phyloP scores from a whole-genome alignment of 2,888 invertebrate genomes.

The Chaitophorus viminalis region DNA sequence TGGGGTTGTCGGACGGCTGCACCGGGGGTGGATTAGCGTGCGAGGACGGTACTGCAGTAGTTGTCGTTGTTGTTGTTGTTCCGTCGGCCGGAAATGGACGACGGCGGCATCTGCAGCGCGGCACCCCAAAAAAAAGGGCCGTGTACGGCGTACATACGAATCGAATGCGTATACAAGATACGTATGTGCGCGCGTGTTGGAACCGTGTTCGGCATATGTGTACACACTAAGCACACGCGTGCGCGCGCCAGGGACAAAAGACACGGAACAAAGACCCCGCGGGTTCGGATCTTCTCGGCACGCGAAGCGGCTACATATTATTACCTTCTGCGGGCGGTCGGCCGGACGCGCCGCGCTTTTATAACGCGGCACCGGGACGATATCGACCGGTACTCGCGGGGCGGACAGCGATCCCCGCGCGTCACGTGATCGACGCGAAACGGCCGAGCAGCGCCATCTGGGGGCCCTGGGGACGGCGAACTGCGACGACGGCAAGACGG shows the following conservation, averaged over 20 bases:
- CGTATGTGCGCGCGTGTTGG: too few species aligned
- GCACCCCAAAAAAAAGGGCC: not conserved
- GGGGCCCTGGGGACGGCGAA: not conserved
- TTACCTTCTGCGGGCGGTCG: constrained; percentile 4
- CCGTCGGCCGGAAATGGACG: not conserved
- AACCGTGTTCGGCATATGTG: too few species aligned
- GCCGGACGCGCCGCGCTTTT: constrained; percentile 22
- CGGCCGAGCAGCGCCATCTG: not conserved
- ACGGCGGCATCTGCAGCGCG: not conserved
- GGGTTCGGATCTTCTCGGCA: constrained; percentile 19
- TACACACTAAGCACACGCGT: not conserved
- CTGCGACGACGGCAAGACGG: not conserved
- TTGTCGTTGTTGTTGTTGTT: not conserved
- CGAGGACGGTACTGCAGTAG: not conserved
- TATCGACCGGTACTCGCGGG: not conserved
- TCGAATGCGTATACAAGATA: not conserved
- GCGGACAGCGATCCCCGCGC: not conserved
- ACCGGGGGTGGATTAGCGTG: not conserved
- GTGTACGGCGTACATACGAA: not conserved
- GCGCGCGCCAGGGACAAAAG: not conserved
- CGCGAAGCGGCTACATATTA: constrained; percentile 49
- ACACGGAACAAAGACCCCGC: not conserved
- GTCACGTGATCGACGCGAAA: not conserved
- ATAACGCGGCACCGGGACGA: not conserved
- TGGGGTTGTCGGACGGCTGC: not conserved